phyloP scores from a whole-genome alignment of 2,888 invertebrate species.

The Eilema depressum region DNA sequence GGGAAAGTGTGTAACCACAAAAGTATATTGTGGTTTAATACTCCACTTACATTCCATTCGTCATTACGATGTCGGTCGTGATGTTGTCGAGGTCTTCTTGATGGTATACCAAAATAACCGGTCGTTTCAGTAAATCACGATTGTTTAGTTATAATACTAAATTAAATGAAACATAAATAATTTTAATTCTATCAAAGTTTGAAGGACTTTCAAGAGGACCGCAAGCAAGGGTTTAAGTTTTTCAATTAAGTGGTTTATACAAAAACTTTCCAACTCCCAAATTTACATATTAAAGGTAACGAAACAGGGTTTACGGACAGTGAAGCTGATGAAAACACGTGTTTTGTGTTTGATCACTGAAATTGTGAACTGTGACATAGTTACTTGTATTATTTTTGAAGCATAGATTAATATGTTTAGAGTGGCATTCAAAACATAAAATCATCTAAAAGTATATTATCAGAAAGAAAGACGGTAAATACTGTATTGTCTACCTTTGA shows the following conservation, averaged over 20 bases:
- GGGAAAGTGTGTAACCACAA: no score
- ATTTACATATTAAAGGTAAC: slow-evolving; percentile 21
- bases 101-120: not conserved
- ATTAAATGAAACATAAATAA: slow-evolving; percentile 21
- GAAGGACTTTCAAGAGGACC: slow-evolving; percentile 13
- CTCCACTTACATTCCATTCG: no score
- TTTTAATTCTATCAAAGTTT: slow-evolving; percentile 26
- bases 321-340: not conserved
- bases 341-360: no score
- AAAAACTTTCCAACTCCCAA: slow-evolving; percentile 18
- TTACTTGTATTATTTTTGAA: no score
- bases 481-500: no score
- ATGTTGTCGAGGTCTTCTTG: not conserved
- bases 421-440: no score
- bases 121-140: not conserved
- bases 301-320: not conserved
- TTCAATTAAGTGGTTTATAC: slow-evolving; percentile 27
- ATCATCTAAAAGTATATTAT: no score
- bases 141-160: slow-evolving; percentile 2
- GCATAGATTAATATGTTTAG: no score
- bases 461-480: no score
- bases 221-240: slow-evolving; percentile 23
- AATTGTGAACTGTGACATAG: no score
- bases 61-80: no score
- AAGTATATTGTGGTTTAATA: no score